These are phyloP conservation scores for Morone saxatilis DNA, from an alignment of 2,113 vertebrate species.

Conservation along the genomic window DNA sequence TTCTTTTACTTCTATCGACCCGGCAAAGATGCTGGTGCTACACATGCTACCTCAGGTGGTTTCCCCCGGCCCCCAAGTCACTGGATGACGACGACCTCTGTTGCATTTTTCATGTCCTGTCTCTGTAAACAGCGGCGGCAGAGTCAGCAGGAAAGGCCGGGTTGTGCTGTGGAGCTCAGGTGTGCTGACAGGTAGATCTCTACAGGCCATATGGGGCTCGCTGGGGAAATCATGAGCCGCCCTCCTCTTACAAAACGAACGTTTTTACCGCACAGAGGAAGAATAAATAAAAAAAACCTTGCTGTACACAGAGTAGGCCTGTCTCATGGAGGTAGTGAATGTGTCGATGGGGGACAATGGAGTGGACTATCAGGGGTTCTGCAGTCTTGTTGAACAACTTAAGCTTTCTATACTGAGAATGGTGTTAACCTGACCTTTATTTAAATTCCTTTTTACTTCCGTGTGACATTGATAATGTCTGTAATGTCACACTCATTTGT, in stretches of 20 bases:
- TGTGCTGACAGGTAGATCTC: constrained; percentile 83
- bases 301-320: constrained; percentile 5
- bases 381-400: constrained; percentile 10
- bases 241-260: constrained; percentile 49
- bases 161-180: constrained; percentile 79
- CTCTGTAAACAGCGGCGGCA: constrained; percentile 59
- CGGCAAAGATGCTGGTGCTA: not conserved
- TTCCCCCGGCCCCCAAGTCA: constrained; percentile 32
- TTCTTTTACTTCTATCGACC: not conserved
- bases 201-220: constrained; percentile 53
- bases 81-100: constrained; percentile 25
- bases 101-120: constrained; percentile 66
- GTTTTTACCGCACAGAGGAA: constrained; percentile 29
- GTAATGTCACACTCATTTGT: not conserved
- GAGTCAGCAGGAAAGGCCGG: constrained; percentile 77
- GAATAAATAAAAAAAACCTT: not conserved
- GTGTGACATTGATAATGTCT: not conserved
- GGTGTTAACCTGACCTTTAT: not conserved
- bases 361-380: not conserved
- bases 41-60: constrained; percentile 35
- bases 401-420: not conserved
- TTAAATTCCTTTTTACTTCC: not conserved
- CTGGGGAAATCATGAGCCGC: constrained; percentile 82
- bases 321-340: constrained; percentile 14
- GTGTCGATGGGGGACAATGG: constrained; percentile 13